Evolutionary conservation across 2,888 invertebrate species (phyloP).

Genomic region (Hydropsyche betteni): DNA sequence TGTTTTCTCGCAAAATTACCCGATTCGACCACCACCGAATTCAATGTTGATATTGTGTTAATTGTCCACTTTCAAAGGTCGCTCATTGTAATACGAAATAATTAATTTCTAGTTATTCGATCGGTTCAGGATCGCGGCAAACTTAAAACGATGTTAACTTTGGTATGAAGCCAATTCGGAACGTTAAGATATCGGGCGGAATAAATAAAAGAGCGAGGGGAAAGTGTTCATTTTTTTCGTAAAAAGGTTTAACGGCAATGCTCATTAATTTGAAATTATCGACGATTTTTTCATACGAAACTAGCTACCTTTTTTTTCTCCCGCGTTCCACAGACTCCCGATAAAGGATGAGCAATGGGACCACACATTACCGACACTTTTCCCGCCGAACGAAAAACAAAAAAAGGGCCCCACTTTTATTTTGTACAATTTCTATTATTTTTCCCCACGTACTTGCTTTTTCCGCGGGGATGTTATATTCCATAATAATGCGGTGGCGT

Average conservation of each 20-base stretch:
- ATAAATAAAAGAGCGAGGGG: neutral
- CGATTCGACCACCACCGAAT: constrained; percentile 3
- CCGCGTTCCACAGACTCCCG: constrained; percentile 23
- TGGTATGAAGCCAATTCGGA: constrained; percentile 17
- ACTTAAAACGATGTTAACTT: constrained; percentile 40
- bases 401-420: neutral
- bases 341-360: constrained; percentile 33
- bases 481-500: neutral
- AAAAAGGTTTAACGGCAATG: constrained; percentile 31
- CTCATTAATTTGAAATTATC: constrained; percentile 32
- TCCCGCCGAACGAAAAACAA: neutral
- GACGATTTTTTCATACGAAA: constrained; percentile 24
- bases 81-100: constrained; percentile 1
- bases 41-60: neutral
- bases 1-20: constrained; percentile 15
- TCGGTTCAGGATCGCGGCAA: constrained; percentile 36
- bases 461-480: neutral
- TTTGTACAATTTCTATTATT: constrained; percentile 9
- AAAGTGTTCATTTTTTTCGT: constrained; percentile 4
- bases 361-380: constrained; percentile 27
- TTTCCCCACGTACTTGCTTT: neutral
- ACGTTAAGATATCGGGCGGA: neutral
- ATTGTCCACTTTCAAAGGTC: neutral
- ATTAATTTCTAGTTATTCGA: constrained; percentile 35
- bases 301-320: constrained; percentile 27